Evolutionary conservation across 2,113 vertebrate genomes (phyloP), one percentile per base, ranked within the genome.

Genomic region (Meriones unguiculatus): DNA sequence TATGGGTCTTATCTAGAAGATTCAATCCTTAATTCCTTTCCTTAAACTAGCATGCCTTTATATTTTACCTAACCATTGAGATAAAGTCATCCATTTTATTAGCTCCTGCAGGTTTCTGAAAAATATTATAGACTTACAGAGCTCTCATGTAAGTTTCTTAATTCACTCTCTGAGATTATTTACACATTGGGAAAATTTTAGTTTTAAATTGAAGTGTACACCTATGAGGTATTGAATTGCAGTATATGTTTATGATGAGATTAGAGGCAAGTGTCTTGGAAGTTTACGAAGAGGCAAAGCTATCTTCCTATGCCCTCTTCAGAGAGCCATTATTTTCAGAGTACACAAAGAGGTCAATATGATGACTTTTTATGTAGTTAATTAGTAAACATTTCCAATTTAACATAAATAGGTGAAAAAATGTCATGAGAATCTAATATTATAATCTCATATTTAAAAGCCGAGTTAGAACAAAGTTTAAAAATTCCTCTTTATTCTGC

Each of bases 281-380:
- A 64, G 12, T 85, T 89, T 97, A 24, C 8, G 86, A 86, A 46
- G 11, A n/a, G 7, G 86, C 81, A 46, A 9, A n/a, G 7, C 8
- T 88, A 7, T 8, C 7, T 18, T 96, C 57, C 5, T 22, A 41
- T 72, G 10, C 0, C 0, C 1, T 17, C 70, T 87, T 87, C 25
- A 15, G 75, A 91, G 54, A 84, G 35, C 12, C 75, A 69, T 93
- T 91, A 35, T 87, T 91, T 97, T 67, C 1, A 92, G 93, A 81
- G 3, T 32, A 81, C 3, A 3, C 4, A 95, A 92, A 86, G 94
- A 81, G 73, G n/a, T 32, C 35, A 77, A 67, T 9, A 72, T 54
- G 14, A 50, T 76, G 50, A 54, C n/a, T 78, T 76, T 95, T 82
- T 18, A 87, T 94, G 3, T 10, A 70, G 35, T 70, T 84, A 81